Evolutionary conservation across 2,113 vertebrate genomes (phyloP), one percentile per base, ranked within the genome.

Genomic region (Barnardius zonarius): DNA sequence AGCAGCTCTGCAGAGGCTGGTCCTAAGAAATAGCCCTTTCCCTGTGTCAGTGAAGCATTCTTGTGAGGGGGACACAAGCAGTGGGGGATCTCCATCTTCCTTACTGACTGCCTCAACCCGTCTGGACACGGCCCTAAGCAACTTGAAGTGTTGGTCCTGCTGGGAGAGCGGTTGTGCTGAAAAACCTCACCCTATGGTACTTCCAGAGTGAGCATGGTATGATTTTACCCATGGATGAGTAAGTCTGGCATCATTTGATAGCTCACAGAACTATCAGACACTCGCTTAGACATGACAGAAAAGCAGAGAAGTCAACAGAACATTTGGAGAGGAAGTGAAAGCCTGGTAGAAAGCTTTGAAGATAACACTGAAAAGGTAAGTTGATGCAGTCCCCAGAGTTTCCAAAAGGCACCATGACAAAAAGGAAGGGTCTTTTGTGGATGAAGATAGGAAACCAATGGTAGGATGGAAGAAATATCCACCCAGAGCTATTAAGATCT

Each of bases 121-220:
- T 67, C 17, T 15, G n/a, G 54, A 44, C 31, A 6, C 12, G 28
- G 41, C 4, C 28, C 51, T 35, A 46, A 77, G 59, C 69, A 27
- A 48, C 27, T 30, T 69, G 62, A 16, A n/a, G 28, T 11, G 12
- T 19, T 43, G 44, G 23, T 43, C 27, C n/a, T 81, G 30, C 37
- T 54, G 19, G n/a, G 17, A 86, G 12, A 0, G 0, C 14, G 12
- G 55, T 33, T 0, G 0, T 30, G 39, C 48, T 30, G 48, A 48
- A 41, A 16, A 46, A 17, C 7, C 14, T 37, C 59, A 33, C 13
- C 18, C 18, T 27, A 66, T 22, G 31, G 31, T 17, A 33, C 18
- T 25, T 22, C 41, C 52, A 82, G 74, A 35, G 54, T 55, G 23
- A 59, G 30, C 16, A 23, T 20, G 43, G 11, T 51, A 33, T 9